Base-by-base conservation (phyloP, 1,140 invertebrate species). In the Babylonia areolata region DNA sequence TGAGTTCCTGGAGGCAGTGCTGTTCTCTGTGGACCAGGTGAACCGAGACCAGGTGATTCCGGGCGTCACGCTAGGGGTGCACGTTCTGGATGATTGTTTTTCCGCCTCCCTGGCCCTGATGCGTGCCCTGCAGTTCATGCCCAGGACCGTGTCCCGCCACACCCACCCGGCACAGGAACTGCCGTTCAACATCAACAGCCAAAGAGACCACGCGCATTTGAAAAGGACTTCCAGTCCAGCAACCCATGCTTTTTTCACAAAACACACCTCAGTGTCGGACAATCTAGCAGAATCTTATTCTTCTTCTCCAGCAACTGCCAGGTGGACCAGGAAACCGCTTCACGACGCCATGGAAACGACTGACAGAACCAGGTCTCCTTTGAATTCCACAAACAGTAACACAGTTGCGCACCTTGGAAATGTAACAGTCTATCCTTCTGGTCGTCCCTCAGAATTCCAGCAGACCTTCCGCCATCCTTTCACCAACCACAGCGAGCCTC, bases 101-200 rank as follows among this genome's bases (percentile, higher is more conserved):
- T 86, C 86, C 0, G 69, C 87, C 31, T 88, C 90, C 2, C 87
- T 90, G 73, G 87, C 88, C 12, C 81, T 91, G 3, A 85, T 89
- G 15, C 51, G 90, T 20, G 89, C 88, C 11, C 85, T 91, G 37
- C 90, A 90, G 84, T 91, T 91, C 73, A 91, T 91, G 90, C 90
- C 90, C 28, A 69, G 31, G 35, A 77, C 82, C 2, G 82, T 46
- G 28, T 39, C 31, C 28, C 9, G 3, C 35, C 71, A 73, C 31
- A 31, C 2, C 71, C 71, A 35, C 31, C 5, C 5, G 58, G 15
- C 58, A 64, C 5, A 64, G 20, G 28, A 64, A 28, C 58, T 6
- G 58, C 58, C 58, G 28, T 28, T 23, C 58, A 51, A n/a, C 1
- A 64, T 23, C 58, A 23, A 64, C 58, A 64, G 28, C 28, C 58